Base-by-base conservation (phyloP, 2,888 invertebrate species). In the Ptychoptera albimana region DNA sequence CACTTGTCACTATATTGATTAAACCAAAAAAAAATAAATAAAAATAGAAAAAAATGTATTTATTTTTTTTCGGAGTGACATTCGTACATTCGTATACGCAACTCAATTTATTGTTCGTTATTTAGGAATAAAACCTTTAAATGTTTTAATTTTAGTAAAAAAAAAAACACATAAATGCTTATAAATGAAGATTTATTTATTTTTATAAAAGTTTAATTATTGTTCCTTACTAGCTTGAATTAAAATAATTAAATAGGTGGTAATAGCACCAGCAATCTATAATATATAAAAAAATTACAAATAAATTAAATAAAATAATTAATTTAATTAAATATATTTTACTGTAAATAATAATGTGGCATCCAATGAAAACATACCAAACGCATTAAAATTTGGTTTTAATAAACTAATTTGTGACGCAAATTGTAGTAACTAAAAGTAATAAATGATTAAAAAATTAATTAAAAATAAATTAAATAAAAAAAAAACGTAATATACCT, bases 181-280 rank as follows among this genome's bases (percentile, higher is more conserved):
- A 30, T 8, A 30, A 30, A 30, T 30, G 6, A 30, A 30, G 9
- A 30, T 30, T 30, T 30, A 30, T 30, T 30, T 30, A 30, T 30
- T 8, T 32, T 32, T 32, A 3, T 32, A 11, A n/a, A 32, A 3
- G 9, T 32, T n/a, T 11, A 32, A 32, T 32, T 32, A n/a, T 23
- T 23, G 7, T 23, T 23, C 7, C 23, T 23, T 23, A 23, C 23
- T 5, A 11, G 34, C 34, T 35, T 42, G 42, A 16, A 42, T 30
- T 13, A 42, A 35, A 35, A 42, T 42, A 35, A 42, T 34, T 14
- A 42, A 34, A 14, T 42, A 42, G 8, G 42, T 42, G n/a, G 42
- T 42, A 16, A 30, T 35, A 16, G 42, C 34, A 35, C 42, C 42
- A 16, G 34, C 42, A 23, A 42, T 14, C 42, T 42, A 15, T 11